Base-by-base conservation (phyloP, 2,113 vertebrate species). In the Ageneiosus marmoratus region DNA sequence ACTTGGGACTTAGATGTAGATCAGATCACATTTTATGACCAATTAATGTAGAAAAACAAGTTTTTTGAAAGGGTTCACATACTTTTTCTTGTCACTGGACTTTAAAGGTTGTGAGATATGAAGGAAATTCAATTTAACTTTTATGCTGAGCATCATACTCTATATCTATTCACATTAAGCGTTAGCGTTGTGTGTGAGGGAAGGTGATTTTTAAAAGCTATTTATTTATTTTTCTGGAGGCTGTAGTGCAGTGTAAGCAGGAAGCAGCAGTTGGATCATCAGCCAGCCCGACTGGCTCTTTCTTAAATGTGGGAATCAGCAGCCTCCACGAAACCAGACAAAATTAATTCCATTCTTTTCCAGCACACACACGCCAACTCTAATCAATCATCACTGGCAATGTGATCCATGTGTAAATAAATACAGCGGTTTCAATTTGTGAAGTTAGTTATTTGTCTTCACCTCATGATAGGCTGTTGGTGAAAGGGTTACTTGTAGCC, bases 191-290 rank as follows among this genome's bases (percentile, higher is more conserved):
- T 55, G 48, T 81, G 55, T 70, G 63, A 56, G 70, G 46, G 50
- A 63, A 78, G 80, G 80, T 77, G 72, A 84, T 80, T 83, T 83
- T 88, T 82, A 51, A 70, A 78, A 77, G 78, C 63, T 88, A 73
- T 79, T 80, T 81, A 83, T 86, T 84, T 84, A 82, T 83, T 86
- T 77, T 65, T 70, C 46, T 79, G 37, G 5, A 22, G 37, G 77
- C 72, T 80, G 48, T 80, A 78, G 44, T 86, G 87, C 83, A 83
- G 85, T 27, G 75, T 83, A 88, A 88, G 87, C 87, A 88, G 67
- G 67, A 80, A 29, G 56, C 44, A 60, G 74, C 62, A 60, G 58
- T 56, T 79, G 77, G 80, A 84, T 88, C 77, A 88, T 86, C 83
- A 81, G 77, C 84, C 85, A 88, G 67, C 48, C 82, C 20, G 51